These are phyloP conservation scores for Trichopria drosophilae DNA, from an alignment of 2,888 invertebrate species.

Conservation along the genomic window DNA sequence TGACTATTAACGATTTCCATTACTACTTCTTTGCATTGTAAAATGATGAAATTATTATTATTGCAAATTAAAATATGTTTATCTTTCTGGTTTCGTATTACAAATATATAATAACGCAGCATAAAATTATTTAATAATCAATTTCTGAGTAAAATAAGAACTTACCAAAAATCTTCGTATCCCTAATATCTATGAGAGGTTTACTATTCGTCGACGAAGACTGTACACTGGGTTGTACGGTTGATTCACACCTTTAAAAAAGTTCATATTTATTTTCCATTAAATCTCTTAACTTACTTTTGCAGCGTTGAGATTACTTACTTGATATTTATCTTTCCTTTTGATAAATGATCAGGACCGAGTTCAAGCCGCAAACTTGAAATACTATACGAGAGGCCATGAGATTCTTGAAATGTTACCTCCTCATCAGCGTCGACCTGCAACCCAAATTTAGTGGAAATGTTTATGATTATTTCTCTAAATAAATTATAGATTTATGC, in stretches of 20 bases:
- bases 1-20: no score
- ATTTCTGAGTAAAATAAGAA: no score
- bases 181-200: constrained; percentile 40
- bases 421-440: constrained; percentile 56
- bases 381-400: constrained; percentile 54
- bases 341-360: constrained; percentile 52
- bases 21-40: no score
- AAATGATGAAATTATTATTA: no score
- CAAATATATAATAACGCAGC: no score
- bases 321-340: constrained; percentile 54
- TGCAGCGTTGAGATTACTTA: no score
- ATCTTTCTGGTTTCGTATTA: no score
- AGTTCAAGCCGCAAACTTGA: constrained; percentile 57
- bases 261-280: background rate
- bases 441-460: constrained; percentile 21
- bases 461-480: no score
- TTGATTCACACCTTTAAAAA: constrained; percentile 48
- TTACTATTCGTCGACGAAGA: constrained; percentile 39
- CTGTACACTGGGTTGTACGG: constrained; percentile 45
- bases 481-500: no score
- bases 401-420: constrained; percentile 38
- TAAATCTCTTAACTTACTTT: background rate
- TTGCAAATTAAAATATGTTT: no score
- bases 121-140: no score
- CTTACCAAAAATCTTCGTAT: constrained; percentile 52